Conservation (phyloP, 2,797 vertebrate species). For the Heterohyrax brucei region DNA sequence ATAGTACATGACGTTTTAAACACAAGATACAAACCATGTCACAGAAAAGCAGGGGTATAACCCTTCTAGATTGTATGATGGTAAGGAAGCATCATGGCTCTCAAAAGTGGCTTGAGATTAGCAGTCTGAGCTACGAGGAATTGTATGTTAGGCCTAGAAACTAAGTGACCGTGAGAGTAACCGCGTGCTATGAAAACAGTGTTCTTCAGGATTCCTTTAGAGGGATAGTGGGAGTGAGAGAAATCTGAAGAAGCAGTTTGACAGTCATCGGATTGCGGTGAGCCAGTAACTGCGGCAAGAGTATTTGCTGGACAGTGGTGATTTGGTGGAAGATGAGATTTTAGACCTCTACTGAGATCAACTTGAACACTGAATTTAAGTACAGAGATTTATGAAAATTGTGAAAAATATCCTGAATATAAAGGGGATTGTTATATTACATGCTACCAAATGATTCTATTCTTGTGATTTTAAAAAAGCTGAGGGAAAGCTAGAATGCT, state of each 20-base stretch:
- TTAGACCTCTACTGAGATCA: conserved; percentile 46
- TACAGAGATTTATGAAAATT: conserved; percentile 43
- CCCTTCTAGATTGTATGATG: neutral
- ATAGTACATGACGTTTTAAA: neutral
- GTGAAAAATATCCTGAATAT: conserved; percentile 1
- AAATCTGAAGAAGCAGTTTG: neutral
- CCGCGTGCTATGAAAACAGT: neutral
- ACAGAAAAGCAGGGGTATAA: neutral
- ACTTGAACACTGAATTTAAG: conserved; percentile 64
- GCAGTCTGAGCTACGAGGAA: neutral
- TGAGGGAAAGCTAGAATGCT: conserved; percentile 42
- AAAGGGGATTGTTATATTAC: neutral
- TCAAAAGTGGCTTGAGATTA: neutral
- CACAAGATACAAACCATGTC: accelerated
- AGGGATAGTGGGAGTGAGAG: neutral
- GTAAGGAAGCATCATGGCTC: neutral
- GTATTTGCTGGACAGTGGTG: neutral
- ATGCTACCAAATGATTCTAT: conserved; percentile 26
- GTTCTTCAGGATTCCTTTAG: neutral
- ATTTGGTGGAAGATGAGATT: conserved; percentile 41
- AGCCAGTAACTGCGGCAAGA: neutral
- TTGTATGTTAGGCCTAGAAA: neutral
- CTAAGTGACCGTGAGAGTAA: neutral
- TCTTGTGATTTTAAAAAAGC: conserved; percentile 65
- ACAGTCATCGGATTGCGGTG: neutral